Percentiles rank a stretch among this genome's conserved stretches.
Evolutionary conservation across 2,113 vertebrate species (phyloP).

Genomic region (Gambusia holbrooki): DNA sequence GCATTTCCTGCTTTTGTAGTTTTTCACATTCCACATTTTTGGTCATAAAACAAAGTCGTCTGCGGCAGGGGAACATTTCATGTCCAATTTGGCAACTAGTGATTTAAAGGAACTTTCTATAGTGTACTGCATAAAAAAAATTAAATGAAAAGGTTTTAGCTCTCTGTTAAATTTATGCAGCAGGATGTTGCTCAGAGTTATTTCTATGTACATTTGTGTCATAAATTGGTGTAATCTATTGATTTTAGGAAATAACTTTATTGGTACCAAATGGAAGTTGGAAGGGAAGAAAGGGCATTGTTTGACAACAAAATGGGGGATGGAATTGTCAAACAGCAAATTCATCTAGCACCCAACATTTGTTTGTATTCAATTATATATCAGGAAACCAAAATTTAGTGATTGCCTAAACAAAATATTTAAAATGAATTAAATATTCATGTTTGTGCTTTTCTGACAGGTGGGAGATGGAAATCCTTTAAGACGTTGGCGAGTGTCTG

Average conservation of each 20-base stretch:
- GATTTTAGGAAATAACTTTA: neutral
- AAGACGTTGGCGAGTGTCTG: constrained; percentile 90
- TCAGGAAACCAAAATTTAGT: neutral
- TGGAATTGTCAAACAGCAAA: neutral
- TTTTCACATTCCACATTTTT: neutral
- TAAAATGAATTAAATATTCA: neutral
- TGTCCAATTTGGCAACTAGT: no score
- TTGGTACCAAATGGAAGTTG: neutral
- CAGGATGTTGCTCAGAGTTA: neutral
- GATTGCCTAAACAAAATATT: neutral
- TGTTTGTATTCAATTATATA: neutral
- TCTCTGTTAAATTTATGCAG: neutral
- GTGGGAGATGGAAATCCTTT: constrained; percentile 93
- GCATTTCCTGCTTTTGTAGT: neutral
- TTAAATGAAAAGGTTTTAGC: neutral
- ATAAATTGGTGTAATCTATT: neutral
- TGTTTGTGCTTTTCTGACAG: constrained; percentile 66
- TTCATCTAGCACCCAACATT: no score
- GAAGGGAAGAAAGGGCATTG: neutral
- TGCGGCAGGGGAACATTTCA: neutral
- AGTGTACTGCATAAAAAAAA: neutral
- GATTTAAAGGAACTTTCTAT: neutral
- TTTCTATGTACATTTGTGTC: neutral
- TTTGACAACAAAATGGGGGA: neutral
- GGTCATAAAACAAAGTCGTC: neutral